Conservation (phyloP, 2,888 invertebrate species). For the Drosophila neonasuta region DNA sequence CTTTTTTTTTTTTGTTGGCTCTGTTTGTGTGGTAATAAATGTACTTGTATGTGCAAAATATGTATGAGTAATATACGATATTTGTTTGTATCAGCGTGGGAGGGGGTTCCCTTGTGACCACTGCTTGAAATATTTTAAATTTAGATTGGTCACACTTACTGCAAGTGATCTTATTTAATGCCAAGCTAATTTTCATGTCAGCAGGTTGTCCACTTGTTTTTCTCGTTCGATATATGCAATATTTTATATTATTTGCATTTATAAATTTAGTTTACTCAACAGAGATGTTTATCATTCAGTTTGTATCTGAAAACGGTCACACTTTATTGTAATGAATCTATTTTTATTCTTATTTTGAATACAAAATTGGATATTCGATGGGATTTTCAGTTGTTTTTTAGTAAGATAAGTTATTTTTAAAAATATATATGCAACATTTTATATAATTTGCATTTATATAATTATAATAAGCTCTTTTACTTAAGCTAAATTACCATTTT, state of each 20-base stretch:
- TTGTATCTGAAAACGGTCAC: neutral
- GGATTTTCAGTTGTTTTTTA: no score
- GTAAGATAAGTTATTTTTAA: no score
- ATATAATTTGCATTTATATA: no score
- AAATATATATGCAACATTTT: no score
- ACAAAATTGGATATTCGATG: no score
- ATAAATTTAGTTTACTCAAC: no score
- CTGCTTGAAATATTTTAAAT: neutral
- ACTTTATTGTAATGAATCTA: neutral
- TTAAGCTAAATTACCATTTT: no score
- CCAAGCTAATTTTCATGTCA: neutral
- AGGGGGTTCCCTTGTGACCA: conserved; percentile 21
- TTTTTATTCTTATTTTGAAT: no score
- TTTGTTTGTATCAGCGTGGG: neutral
- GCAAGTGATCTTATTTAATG: neutral
- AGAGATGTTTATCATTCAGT: no score
- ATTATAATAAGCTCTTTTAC: no score
- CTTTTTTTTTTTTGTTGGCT: neutral
- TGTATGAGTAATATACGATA: conserved; percentile 8
- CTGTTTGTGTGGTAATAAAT: neutral
- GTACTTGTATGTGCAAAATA: neutral
- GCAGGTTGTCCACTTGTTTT: neutral
- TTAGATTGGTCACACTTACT: conserved; percentile 10
- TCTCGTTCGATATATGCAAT: neutral
- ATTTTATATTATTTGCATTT: no score